phyloP scores from a whole-genome alignment of 2,888 invertebrate genomes.

The Limenitis camilla region DNA sequence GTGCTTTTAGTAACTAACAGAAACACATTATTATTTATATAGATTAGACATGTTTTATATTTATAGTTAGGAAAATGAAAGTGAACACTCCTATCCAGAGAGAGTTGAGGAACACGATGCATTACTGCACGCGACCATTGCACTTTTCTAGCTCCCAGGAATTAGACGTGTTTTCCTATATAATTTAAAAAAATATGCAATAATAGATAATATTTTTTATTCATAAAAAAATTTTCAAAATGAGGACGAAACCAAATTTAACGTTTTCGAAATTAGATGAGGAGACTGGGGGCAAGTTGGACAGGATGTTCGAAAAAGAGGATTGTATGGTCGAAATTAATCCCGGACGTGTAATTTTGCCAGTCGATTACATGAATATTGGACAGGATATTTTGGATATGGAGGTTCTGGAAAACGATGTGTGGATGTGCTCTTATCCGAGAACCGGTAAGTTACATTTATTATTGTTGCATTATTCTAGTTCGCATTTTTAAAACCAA shows the following conservation, averaged over 20 bases:
- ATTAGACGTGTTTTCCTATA: slow-evolving; percentile 26
- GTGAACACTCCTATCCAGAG: slow-evolving; percentile 38
- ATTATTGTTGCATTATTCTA: neutral
- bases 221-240: slow-evolving; percentile 22
- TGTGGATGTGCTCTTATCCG: slow-evolving; percentile 92
- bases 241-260: slow-evolving; percentile 55
- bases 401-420: slow-evolving; percentile 82
- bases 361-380: slow-evolving; percentile 79
- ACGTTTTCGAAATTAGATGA: slow-evolving; percentile 76
- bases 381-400: slow-evolving; percentile 82
- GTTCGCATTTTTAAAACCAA: too few relatives aligned
- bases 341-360: slow-evolving; percentile 81
- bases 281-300: slow-evolving; percentile 74
- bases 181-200: slow-evolving; percentile 1
- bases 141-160: slow-evolving; percentile 35
- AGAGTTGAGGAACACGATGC: slow-evolving; percentile 40
- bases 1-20: neutral
- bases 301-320: slow-evolving; percentile 79
- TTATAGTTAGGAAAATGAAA: slow-evolving; percentile 36
- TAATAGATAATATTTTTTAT: neutral
- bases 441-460: slow-evolving; percentile 81
- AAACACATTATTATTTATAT: neutral
- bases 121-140: slow-evolving; percentile 44
- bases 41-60: slow-evolving; percentile 2
- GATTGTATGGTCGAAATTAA: slow-evolving; percentile 82